Evolutionary conservation across 2,797 vertebrate genomes (phyloP), one percentile per base, ranked within the genome.

Genomic region (Parotocinclus haroldoi): DNA sequence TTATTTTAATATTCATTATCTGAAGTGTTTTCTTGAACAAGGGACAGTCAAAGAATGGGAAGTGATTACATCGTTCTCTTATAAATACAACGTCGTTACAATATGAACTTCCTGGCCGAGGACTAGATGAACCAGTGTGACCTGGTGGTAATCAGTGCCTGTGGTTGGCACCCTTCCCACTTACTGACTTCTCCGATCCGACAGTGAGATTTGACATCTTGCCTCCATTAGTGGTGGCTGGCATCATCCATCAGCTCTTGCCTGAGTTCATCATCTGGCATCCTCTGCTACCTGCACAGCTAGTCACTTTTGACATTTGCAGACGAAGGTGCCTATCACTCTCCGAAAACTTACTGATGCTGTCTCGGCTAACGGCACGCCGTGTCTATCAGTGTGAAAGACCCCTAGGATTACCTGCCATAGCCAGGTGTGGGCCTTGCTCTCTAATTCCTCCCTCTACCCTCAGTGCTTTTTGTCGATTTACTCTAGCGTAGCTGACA

Each of bases 401-500:
- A 77, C 77, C 70, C 70, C 66, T 51, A 44, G 71, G 59, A 50
- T 50, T 14, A 50, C n/a, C 48, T 50, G 48, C 48, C 48, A 50
- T 16, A 50, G 48, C 48, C 48, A 50, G 48, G 14, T 50, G 48
- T 50, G 48, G 48, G n/a, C 7, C 48, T 16, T 14, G 48, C 48
- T 50, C n/a, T 50, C 48, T 16, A 50, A 50, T 50, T 9, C 80
- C 80, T 76, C 48, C 74, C 71, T 79, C 77, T 49, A 75, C 71
- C 38, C n/a, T 54, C 13, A 48, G 40, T 42, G 40, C 14, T 80
- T 83, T 82, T 76, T 66, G 69, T 81, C 79, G 85, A 83, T 88
- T 88, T 87, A 81, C 63, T 73, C 42, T 54, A 85, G 83, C 84
- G 81, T 87, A 82, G 80, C 82, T 86, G 87, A 88, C 85, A 88